Conservation (phyloP, 2,888 invertebrate species). For the Morinoia aosen region DNA sequence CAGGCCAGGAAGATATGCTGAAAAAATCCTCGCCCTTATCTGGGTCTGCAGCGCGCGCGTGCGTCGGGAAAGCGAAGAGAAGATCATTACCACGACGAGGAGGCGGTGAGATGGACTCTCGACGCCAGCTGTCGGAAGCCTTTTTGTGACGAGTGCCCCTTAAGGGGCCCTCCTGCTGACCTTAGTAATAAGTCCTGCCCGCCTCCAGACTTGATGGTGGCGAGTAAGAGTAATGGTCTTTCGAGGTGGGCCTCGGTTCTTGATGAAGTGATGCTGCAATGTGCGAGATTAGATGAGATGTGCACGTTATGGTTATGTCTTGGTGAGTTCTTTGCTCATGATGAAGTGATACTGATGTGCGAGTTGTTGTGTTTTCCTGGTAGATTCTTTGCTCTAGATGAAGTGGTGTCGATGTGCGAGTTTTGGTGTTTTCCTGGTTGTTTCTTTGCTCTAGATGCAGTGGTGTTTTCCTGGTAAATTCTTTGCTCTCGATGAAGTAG, state of each 20-base stretch:
- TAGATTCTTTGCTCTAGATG: background rate
- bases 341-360: background rate
- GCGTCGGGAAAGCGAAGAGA: background rate
- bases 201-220: background rate
- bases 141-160: background rate
- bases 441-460: background rate
- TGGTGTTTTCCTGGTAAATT: background rate
- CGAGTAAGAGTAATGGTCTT: background rate
- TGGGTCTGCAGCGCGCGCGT: background rate
- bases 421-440: background rate
- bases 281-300: background rate
- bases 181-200: background rate
- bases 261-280: background rate
- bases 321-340: background rate
- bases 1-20: background rate
- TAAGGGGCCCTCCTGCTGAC: constrained; percentile 12
- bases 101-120: background rate
- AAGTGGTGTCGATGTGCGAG: background rate
- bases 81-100: background rate
- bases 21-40: background rate
- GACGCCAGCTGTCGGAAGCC: background rate
- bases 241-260: background rate
- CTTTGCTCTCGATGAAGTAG: no score
- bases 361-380: background rate
- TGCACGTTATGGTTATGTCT: background rate